Evolutionary conservation across 2,797 vertebrate species (phyloP).

Genomic region (Lemur catta): DNA sequence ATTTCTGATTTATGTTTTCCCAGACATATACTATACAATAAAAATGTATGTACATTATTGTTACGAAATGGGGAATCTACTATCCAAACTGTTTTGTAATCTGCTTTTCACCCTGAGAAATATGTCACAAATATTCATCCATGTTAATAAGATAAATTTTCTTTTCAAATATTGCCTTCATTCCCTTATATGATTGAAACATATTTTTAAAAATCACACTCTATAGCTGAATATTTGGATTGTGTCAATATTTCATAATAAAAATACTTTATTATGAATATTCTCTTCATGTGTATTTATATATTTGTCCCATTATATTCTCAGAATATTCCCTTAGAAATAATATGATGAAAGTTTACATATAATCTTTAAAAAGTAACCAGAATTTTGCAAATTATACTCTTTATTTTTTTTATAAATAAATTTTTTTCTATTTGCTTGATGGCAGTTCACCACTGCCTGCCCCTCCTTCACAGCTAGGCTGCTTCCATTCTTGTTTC

Average conservation of each 20-base stretch:
- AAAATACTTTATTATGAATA: neutral
- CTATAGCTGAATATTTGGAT: neutral
- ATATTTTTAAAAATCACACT: neutral
- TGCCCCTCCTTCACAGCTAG: rapidly evolving
- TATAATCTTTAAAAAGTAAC: neutral
- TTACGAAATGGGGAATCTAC: neutral
- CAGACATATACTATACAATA: neutral
- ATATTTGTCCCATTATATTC: neutral
- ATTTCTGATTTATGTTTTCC: neutral
- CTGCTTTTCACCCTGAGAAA: neutral
- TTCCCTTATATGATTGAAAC: neutral
- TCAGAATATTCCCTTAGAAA: neutral
- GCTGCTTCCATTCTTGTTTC: neutral
- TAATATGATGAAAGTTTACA: neutral
- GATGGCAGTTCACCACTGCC: neutral
- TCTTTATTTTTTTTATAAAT: neutral
- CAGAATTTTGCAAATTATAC: neutral
- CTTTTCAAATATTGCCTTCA: neutral
- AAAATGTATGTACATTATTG: neutral
- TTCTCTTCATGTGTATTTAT: neutral
- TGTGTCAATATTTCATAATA: neutral
- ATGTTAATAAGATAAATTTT: neutral
- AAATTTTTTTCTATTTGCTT: neutral
- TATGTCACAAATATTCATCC: neutral
- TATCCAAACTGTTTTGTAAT: neutral